A percentile compares a stretch with the other conserved stretches of the same genome.
Conservation (phyloP, 2,113 vertebrate genomes). For the Strix uralensis region DNA sequence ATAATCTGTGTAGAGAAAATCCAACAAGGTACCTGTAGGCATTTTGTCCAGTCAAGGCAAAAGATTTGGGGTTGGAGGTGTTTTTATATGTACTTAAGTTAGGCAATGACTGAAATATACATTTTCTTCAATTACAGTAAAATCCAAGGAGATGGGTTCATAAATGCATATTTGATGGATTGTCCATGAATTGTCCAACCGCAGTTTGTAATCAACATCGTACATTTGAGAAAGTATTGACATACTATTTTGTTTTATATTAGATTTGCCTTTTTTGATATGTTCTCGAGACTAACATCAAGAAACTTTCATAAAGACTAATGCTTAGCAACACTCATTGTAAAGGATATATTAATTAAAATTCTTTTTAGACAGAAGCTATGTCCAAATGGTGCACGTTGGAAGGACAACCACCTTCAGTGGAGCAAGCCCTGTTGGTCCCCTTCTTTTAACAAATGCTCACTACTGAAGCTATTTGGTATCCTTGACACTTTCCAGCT, state of each 20-base stretch:
- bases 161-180: background rate
- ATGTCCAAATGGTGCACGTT: background rate
- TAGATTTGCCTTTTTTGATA: background rate
- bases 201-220: background rate
- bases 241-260: background rate
- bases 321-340: background rate
- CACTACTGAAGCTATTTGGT: background rate
- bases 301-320: background rate
- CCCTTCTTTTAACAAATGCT: background rate
- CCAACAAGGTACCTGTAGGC: background rate
- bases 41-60: background rate
- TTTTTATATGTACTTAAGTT: background rate
- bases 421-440: background rate
- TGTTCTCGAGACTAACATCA: background rate
- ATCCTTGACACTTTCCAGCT: background rate
- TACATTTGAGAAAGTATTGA: background rate
- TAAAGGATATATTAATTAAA: background rate
- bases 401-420: background rate
- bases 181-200: background rate
- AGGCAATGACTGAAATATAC: background rate
- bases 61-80: background rate
- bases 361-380: background rate
- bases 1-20: background rate
- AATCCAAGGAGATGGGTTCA: background rate
- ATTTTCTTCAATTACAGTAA: background rate